Conservation (phyloP, 2,797 vertebrate species). For the Psittacula derbiana region DNA sequence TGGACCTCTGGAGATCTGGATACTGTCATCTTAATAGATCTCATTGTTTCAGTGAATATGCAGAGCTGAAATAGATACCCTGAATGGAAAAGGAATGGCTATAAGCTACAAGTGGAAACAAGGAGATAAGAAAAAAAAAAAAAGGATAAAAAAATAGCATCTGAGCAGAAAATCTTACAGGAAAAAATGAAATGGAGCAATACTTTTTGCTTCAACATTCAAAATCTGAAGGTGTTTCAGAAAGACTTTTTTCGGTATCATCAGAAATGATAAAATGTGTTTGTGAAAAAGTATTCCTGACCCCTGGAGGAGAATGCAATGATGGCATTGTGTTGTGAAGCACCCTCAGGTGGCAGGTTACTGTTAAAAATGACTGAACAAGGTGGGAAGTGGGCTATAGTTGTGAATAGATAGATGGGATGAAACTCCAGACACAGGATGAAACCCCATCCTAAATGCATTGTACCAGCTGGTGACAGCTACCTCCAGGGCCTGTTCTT, state of each 20-base stretch:
- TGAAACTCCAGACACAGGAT: not conserved
- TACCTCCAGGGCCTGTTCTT: not conserved
- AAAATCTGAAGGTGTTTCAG: not conserved
- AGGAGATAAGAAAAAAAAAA: not conserved
- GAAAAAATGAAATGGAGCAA: not conserved
- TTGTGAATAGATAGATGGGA: not conserved
- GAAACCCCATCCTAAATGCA: not conserved
- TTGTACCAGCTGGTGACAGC: not conserved
- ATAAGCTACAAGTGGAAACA: not conserved
- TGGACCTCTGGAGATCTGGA: not conserved
- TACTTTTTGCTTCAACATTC: not conserved
- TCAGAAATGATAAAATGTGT: not conserved
- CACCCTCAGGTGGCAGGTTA: not conserved
- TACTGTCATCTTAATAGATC: not conserved
- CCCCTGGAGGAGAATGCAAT: not conserved
- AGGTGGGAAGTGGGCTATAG: not conserved
- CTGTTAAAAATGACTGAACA: constrained; percentile 1
- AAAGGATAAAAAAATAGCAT: not conserved
- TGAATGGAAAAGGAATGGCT: not conserved
- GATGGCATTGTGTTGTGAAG: not conserved
- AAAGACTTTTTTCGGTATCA: not conserved
- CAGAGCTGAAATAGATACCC: not conserved
- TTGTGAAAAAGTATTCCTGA: not conserved
- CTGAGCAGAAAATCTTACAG: not conserved
- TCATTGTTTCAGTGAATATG: not conserved